Percentiles rank a stretch among this genome's conserved stretches.
Conservation (phyloP, 2,113 vertebrate species). For the Romanogobio albipinnatus region DNA sequence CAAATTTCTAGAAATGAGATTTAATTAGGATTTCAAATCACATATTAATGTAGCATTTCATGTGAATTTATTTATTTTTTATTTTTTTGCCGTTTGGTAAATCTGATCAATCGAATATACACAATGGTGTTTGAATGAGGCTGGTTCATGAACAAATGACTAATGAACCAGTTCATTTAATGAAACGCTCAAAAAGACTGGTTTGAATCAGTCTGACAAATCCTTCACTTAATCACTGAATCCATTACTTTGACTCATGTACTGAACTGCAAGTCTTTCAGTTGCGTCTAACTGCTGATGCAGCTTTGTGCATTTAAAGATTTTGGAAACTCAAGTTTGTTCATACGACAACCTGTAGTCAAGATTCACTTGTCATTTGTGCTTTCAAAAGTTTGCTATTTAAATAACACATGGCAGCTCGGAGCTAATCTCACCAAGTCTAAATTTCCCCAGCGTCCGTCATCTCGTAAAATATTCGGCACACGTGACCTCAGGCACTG, state of each 20-base stretch:
- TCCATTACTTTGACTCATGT: background rate
- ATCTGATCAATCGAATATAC: too few species aligned
- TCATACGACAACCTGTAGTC: background rate
- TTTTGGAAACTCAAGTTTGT: background rate
- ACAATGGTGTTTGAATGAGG: too few species aligned
- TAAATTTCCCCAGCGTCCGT: slow-evolving; percentile 37
- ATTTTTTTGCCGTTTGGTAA: too few species aligned
- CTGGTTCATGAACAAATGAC: background rate
- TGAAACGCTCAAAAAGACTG: background rate
- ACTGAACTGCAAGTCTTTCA: background rate
- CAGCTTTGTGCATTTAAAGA: background rate
- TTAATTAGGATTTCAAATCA: too few species aligned
- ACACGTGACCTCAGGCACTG: slow-evolving; percentile 46
- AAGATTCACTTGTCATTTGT: slow-evolving; percentile 2
- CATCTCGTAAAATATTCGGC: slow-evolving; percentile 35
- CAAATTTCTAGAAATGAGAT: too few species aligned
- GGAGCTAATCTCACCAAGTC: slow-evolving; percentile 29
- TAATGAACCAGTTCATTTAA: background rate
- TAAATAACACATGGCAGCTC: slow-evolving; percentile 18
- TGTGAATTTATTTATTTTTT: too few species aligned
- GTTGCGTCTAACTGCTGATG: background rate
- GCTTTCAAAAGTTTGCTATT: slow-evolving; percentile 14
- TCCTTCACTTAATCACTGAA: background rate
- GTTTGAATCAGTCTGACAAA: background rate
- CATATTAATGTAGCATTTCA: too few species aligned